Evolutionary conservation across 2,888 invertebrate genomes (phyloP).

Genomic region (Lutraria lutraria): DNA sequence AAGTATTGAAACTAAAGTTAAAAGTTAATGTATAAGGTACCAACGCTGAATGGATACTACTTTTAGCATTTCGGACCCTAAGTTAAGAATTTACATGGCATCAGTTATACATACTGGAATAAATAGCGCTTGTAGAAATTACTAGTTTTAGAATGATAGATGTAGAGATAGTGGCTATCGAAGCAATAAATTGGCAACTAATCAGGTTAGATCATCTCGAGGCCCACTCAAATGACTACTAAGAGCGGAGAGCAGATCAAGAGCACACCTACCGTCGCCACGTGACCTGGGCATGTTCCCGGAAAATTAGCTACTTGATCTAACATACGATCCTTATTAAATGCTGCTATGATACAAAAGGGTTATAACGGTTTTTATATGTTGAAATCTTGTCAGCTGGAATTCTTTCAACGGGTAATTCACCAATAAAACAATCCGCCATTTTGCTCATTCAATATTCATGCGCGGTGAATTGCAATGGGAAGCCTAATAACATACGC

Average conservation of each 20-base stretch:
- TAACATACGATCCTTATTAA: conserved; percentile 35
- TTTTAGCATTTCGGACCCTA: too few relatives aligned
- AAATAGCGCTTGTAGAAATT: too few relatives aligned
- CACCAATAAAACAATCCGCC: conserved; percentile 65
- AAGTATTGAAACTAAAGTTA: too few relatives aligned
- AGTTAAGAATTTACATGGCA: too few relatives aligned
- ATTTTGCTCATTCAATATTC: conserved; percentile 71
- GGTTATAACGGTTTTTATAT: conserved; percentile 48
- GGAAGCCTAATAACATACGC: conserved; percentile 66
- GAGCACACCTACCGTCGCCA: background rate
- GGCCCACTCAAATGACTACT: background rate
- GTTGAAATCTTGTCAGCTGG: conserved; percentile 58
- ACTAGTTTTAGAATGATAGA: too few relatives aligned
- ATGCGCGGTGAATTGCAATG: conserved; percentile 67
- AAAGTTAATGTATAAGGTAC: too few relatives aligned
- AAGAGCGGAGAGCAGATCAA: background rate
- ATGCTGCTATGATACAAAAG: conserved; percentile 45
- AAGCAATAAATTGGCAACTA: background rate
- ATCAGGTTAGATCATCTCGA: background rate
- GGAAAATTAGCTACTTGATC: conserved; percentile 44
- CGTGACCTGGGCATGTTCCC: background rate
- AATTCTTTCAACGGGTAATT: conserved; percentile 58
- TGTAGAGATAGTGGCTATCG: background rate
- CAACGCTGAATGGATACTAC: too few relatives aligned
- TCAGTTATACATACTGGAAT: too few relatives aligned